Evolutionary conservation across 2,113 vertebrate genomes (phyloP), one percentile per base, ranked within the genome.

Genomic region (Gulo gulo): DNA sequence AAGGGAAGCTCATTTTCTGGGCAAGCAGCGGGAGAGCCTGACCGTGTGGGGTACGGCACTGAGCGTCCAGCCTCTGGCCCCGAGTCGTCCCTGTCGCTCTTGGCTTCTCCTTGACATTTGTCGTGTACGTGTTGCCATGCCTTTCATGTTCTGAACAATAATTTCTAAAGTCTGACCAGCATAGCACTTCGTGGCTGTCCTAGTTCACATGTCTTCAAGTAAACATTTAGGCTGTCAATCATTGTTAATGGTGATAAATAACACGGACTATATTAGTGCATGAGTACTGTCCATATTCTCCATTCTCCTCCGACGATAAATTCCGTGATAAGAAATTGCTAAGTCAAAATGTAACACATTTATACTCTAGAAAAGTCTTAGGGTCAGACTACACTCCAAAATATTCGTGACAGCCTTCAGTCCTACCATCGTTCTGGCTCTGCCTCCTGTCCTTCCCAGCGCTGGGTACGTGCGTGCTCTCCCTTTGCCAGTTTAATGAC

Each of bases 11-110:
- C 50, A 8, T 23, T 16, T 36, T 26, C 52, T 5, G 23, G 34
- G 73, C 0, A 42, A 42, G 42, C 9, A 2, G 45, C 15, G 2
- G 9, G 23, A n/a, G 3, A 31, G 34, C 2, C 47, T 12, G 36
- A 10, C 21, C 23, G 0, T 29, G 21, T 7, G 16, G 31, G 47
- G 67, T 0, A 6, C 0, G 16, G 12, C 9, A 0, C 24, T 6
- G 4, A 69, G 6, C 26, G 0, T 4, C 10, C 29, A 11, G 39
- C 9, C 20, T 14, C 42, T 18, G 6, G 18, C 39, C 2, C 8
- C n/a, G 5, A 59, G 21, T 8, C 24, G 16, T 5, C 31, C 1
- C 3, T 71, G 10, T n/a, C 15, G 7, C 10, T 39, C 71, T 59
- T 47, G 11, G 16, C 31, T 86, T 23, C 2, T 31, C 5, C 24